Base-by-base conservation (phyloP, 2,888 invertebrate genomes). In the Callyntrura sp. region DNA sequence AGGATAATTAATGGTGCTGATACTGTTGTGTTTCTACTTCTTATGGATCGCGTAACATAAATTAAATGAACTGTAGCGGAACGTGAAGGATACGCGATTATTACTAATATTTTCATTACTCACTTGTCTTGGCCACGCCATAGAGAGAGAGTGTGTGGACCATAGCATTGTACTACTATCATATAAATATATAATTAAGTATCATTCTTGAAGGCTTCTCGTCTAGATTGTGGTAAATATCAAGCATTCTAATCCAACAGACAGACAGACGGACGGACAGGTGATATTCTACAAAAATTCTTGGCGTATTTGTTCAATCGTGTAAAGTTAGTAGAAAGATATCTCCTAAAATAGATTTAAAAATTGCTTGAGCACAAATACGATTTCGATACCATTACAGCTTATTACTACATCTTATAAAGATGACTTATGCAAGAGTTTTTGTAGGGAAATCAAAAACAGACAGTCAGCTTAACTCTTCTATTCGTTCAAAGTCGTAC, bases 61-160 rank as follows among this genome's bases (percentile, higher is more conserved):
- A 81, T 81, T 60, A 57, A 81, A 81, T 17, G 20, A 81, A 81
- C 28, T 55, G 79, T 60, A 60, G 79, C 17, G 79, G 17, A 81
- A 81, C 57, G 43, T 60, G 35, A 35, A 81, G 55, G 79, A 28
- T 81, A 81, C 43, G 35, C 51, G 43, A 4, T 4, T 73, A 73
- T 73, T 73, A 73, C 17, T 45, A 73, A 73, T 23, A 45, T 73
- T 73, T 45, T 73, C 45, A 73, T 45, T 73, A 45, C 70, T 20
- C 45, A 4, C 3, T 35, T 35, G 35, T 35, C 3, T 35, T 35
- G 35, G 2, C 35, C 35, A 35, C 35, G 35, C 2, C 35, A 35
- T 6, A 6, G 35, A 35, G 35, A 4, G 3, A 4, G 2, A 6
- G 35, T 35, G n/a, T n/a, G n/a, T 35, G 35, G 2, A 35, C 2